Evolutionary conservation across 2,113 vertebrate species (phyloP).

Genomic region (Erythrolamprus reginae): DNA sequence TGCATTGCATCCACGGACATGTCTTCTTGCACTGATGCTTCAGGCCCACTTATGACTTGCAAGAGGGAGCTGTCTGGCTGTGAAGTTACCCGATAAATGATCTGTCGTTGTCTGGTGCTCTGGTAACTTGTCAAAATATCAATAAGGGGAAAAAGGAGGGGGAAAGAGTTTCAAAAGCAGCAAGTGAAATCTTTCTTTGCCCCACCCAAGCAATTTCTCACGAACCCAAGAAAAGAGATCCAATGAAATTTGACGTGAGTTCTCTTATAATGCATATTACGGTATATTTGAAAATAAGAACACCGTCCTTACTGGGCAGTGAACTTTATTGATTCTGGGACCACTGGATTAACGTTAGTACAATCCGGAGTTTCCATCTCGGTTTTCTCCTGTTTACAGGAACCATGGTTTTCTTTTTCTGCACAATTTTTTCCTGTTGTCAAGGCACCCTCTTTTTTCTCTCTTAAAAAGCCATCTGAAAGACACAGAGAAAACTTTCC

Average conservation of each 20-base stretch:
- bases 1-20: conserved; percentile 72
- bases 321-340: conserved; percentile 64
- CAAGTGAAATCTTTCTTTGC: conserved; percentile 42
- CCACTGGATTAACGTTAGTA: conserved; percentile 52
- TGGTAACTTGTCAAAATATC: conserved; percentile 80
- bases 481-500: conserved; percentile 55
- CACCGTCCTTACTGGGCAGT: conserved; percentile 66
- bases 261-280: conserved; percentile 45
- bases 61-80: conserved; percentile 94
- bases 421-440: conserved; percentile 59
- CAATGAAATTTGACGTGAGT: conserved; percentile 59
- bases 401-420: conserved; percentile 26
- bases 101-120: conserved; percentile 88
- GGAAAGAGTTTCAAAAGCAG: conserved; percentile 48
- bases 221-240: conserved; percentile 58
- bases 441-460: conserved; percentile 63
- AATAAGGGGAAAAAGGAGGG: background rate
- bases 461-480: conserved; percentile 63
- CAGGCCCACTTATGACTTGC: conserved; percentile 94
- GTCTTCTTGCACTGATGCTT: conserved; percentile 80
- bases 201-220: conserved; percentile 34
- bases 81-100: conserved; percentile 91
- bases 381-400: conserved; percentile 62
- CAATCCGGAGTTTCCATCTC: conserved; percentile 64
- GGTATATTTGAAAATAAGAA: conserved; percentile 51